phyloP scores from a whole-genome alignment of 2,797 vertebrate genomes.

The Oreortyx pictus region DNA sequence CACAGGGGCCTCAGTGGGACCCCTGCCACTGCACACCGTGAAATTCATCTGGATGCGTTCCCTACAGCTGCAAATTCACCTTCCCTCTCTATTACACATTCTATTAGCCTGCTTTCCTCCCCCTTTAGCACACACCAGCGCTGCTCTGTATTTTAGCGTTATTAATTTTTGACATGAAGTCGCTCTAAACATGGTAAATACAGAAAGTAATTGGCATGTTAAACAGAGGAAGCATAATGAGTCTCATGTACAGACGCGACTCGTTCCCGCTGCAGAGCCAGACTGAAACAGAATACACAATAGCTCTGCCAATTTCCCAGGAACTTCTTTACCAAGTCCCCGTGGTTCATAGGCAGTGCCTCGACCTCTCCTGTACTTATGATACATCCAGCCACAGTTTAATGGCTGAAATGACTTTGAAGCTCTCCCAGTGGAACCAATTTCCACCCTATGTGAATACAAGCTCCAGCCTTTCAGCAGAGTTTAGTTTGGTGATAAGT shows the following conservation, averaged over 20 bases:
- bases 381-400: constrained; percentile 75
- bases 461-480: constrained; percentile 62
- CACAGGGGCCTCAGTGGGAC: background rate
- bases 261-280: background rate
- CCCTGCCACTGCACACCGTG: fast-evolving
- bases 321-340: constrained; percentile 57
- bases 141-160: constrained; percentile 13
- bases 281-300: constrained; percentile 55
- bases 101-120: background rate
- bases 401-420: constrained; percentile 78
- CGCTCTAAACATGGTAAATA: constrained; percentile 49
- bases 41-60: constrained; percentile 37
- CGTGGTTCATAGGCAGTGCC: constrained; percentile 39
- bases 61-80: constrained; percentile 28
- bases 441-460: constrained; percentile 77
- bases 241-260: constrained; percentile 46
- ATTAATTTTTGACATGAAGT: constrained; percentile 72
- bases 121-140: background rate
- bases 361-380: constrained; percentile 67
- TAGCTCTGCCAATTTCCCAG: constrained; percentile 21
- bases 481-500: constrained; percentile 68
- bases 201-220: constrained; percentile 60
- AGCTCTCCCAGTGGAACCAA: constrained; percentile 75
- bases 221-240: constrained; percentile 58
- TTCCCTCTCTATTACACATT: constrained; percentile 7